Conservation (phyloP, 2,797 vertebrate species). For the Crocodylus rhombifer region DNA sequence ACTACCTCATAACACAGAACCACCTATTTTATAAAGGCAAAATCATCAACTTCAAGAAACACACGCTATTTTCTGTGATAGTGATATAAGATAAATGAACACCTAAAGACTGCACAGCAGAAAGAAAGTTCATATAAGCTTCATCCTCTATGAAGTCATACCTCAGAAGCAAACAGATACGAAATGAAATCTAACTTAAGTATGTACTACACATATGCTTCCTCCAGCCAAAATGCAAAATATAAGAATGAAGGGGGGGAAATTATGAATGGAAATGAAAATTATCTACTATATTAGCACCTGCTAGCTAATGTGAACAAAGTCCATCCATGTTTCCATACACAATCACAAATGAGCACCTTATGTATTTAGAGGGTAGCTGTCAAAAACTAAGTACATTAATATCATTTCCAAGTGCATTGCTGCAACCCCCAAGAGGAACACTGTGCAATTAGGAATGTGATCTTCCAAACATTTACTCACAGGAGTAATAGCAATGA, state of each 20-base stretch:
- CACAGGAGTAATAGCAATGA: slow-evolving; percentile 14
- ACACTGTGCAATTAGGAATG: neutral
- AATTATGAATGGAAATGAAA: slow-evolving; percentile 50
- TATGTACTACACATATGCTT: neutral
- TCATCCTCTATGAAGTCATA: slow-evolving; percentile 7
- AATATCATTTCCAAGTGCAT: slow-evolving; percentile 31
- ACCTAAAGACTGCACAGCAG: neutral
- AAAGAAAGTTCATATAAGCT: neutral
- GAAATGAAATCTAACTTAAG: slow-evolving; percentile 36
- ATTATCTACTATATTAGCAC: slow-evolving; percentile 23
- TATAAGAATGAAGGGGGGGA: slow-evolving; percentile 30
- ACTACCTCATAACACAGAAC: slow-evolving; percentile 27
- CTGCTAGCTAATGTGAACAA: slow-evolving; percentile 39
- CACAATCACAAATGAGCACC: slow-evolving; percentile 59
- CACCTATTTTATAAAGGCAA: neutral
- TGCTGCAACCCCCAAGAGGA: slow-evolving; percentile 10
- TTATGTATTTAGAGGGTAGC: slow-evolving; percentile 52
- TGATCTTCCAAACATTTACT: slow-evolving; percentile 38
- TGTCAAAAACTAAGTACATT: slow-evolving; percentile 59
- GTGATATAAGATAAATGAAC: neutral
- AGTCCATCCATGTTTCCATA: slow-evolving; percentile 47
- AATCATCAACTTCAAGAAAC: slow-evolving; percentile 5
- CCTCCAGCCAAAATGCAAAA: slow-evolving; percentile 33
- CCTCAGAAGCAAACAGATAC: neutral
- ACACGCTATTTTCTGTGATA: neutral